Conservation (phyloP, 2,888 invertebrate species). For the Diogma glabrata region DNA sequence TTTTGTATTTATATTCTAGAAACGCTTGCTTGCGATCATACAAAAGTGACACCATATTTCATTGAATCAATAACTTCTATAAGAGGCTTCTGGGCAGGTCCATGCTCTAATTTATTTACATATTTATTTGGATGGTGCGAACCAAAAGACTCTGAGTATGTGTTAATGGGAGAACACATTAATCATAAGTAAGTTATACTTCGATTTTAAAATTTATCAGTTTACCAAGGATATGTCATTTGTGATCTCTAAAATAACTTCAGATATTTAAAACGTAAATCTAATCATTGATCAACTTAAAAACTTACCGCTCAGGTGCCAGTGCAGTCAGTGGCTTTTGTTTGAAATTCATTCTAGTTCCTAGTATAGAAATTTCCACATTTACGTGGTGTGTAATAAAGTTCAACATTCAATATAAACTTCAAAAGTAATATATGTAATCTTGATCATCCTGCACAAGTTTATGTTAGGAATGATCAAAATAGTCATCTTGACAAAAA, state of each 20-base stretch:
- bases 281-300: no score
- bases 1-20: conserved; percentile 41
- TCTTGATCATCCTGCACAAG: no score
- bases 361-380: no score
- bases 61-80: conserved; percentile 76
- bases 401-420: no score
- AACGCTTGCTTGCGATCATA: conserved; percentile 79
- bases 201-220: no score
- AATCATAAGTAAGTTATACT: conserved; percentile 51
- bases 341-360: no score
- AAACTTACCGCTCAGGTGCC: no score
- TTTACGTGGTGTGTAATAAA: no score
- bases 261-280: neutral
- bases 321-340: no score
- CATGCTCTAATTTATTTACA: conserved; percentile 70
- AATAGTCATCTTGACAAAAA: no score
- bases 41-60: conserved; percentile 81
- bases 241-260: conserved; percentile 11
- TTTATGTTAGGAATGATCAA: no score
- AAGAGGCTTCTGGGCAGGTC: conserved; percentile 74
- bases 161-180: conserved; percentile 77
- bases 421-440: no score
- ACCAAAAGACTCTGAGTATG: conserved; percentile 65
- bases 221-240: neutral
- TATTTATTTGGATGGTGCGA: conserved; percentile 77